These are phyloP conservation scores for Ericerus pela DNA, from an alignment of 1,140 invertebrate species.

Conservation along the genomic window DNA sequence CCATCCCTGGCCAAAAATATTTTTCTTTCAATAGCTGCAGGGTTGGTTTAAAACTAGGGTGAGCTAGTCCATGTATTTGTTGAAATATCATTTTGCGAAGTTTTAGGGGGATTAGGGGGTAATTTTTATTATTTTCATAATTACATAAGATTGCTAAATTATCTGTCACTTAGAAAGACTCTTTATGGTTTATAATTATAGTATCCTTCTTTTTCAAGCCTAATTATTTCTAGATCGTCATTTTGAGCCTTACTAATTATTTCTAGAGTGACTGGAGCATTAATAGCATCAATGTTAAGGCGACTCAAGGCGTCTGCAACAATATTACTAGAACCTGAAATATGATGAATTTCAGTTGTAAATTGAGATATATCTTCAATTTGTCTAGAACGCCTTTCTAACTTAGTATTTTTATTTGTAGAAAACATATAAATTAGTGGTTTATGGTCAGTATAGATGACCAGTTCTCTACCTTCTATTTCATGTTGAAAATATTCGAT, in stretches of 20 bases:
- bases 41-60: constrained; percentile 22
- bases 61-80: constrained; percentile 23
- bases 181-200: constrained; percentile 4
- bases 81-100: constrained; percentile 23
- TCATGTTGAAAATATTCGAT: constrained; percentile 31
- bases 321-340: not conserved
- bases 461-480: not conserved
- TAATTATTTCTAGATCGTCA: not conserved
- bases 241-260: not conserved
- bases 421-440: not conserved
- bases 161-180: constrained; percentile 3
- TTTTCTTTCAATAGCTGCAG: constrained; percentile 27
- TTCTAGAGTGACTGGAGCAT: not conserved
- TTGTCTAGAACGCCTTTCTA: not conserved
- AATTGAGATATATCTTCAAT: not conserved
- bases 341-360: constrained; percentile 3
- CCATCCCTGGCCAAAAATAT: constrained; percentile 33
- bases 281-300: not conserved
- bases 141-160: constrained; percentile 24
- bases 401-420: not conserved
- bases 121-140: constrained; percentile 13
- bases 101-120: constrained; percentile 22
- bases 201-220: not conserved
- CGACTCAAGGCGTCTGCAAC: not conserved
- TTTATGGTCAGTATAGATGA: not conserved